Evolutionary conservation across 2,888 invertebrate species (phyloP).

Genomic region (Drosophila stalkeri): DNA sequence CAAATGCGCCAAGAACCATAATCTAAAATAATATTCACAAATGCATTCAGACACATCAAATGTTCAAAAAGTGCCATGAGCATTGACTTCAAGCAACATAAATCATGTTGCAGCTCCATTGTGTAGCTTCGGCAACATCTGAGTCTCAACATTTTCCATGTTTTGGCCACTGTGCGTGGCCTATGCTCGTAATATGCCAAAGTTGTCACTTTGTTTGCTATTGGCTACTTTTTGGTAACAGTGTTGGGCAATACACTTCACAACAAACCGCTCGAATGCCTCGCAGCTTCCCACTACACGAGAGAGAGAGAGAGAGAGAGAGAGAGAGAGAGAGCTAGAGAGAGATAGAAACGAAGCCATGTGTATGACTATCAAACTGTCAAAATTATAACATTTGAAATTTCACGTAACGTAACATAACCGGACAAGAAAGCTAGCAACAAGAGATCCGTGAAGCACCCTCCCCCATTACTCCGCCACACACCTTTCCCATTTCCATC

Average conservation of each 20-base stretch:
- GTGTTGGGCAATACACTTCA: constrained; percentile 56
- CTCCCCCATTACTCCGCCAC: not conserved
- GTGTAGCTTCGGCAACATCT: not conserved
- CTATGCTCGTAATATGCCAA: constrained; percentile 40
- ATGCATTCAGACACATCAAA: no score
- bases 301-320: not conserved
- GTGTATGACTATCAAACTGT: constrained; percentile 73
- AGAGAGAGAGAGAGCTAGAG: no score
- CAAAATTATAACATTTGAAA: constrained; percentile 82
- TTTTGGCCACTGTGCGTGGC: constrained; percentile 43
- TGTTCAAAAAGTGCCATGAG: no score
- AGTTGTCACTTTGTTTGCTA: constrained; percentile 63
- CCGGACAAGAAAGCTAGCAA: constrained; percentile 74
- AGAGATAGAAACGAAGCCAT: constrained; percentile 7
- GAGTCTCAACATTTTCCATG: not conserved
- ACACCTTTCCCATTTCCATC: constrained; percentile 9
- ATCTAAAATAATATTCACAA: no score
- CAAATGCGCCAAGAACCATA: no score
- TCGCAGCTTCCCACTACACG: constrained; percentile 45
- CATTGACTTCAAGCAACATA: not conserved
- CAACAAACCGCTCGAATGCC: constrained; percentile 38
- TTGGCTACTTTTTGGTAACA: constrained; percentile 69
- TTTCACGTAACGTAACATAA: constrained; percentile 76
- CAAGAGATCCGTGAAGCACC: constrained; percentile 64
- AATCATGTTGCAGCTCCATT: not conserved